A percentile compares a stretch with the other conserved stretches of the same genome.
phyloP scores from a whole-genome alignment of 2,888 invertebrate species.

The Lepidochitona cinerea region DNA sequence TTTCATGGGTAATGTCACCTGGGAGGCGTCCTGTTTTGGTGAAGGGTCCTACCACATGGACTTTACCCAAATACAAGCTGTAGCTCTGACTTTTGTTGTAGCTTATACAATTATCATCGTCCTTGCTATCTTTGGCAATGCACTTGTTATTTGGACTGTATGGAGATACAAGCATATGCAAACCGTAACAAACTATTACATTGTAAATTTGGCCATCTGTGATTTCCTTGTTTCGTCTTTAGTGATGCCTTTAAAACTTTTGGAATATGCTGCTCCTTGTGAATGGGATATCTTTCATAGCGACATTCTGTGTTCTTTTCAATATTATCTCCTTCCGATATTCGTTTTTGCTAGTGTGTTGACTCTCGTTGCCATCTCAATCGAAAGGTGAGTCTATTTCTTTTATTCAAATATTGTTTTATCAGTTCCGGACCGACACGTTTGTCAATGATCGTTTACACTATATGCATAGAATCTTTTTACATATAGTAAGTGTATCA shows the following conservation, averaged over 20 bases:
- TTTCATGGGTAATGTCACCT: neutral
- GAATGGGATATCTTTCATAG: conserved; percentile 66
- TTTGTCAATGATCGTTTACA: too few species aligned
- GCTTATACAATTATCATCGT: conserved; percentile 67
- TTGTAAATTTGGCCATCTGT: conserved; percentile 71
- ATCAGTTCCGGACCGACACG: too few species aligned
- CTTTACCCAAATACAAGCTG: conserved; percentile 62
- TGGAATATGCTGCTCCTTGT: conserved; percentile 71
- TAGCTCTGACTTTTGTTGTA: conserved; percentile 59
- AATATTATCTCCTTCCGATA: conserved; percentile 70
- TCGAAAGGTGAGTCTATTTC: conserved; percentile 73
- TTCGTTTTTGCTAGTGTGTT: conserved; percentile 72
- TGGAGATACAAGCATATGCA: conserved; percentile 71
- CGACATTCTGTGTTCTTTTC: conserved; percentile 68
- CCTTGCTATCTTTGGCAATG: conserved; percentile 70
- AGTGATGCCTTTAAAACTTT: conserved; percentile 71
- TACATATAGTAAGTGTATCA: too few species aligned
- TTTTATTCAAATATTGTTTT: too few species aligned
- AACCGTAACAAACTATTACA: conserved; percentile 72
- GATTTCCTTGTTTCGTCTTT: conserved; percentile 71
- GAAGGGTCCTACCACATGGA: conserved; percentile 42
- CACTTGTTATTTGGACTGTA: conserved; percentile 71
- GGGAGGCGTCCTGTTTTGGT: neutral
- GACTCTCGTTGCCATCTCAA: conserved; percentile 71
- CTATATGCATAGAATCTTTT: too few species aligned